These are phyloP conservation scores for Zygaena filipendulae DNA, from an alignment of 2,888 invertebrate species.

Conservation along the genomic window DNA sequence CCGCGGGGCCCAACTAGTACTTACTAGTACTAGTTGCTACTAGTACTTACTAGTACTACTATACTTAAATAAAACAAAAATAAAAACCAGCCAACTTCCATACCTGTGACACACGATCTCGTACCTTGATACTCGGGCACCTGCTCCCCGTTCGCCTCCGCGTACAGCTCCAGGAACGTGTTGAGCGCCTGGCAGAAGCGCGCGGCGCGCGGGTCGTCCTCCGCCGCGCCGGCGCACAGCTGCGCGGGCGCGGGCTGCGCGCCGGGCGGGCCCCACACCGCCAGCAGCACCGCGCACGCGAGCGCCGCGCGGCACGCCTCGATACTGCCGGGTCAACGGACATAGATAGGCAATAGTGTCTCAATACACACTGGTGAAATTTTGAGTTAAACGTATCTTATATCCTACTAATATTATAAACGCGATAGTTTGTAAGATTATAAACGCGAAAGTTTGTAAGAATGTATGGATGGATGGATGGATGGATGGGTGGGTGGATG, in stretches of 20 bases:
- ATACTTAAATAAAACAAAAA: too few species aligned
- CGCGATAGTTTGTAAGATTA: not conserved
- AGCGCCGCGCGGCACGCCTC: slow-evolving; percentile 37
- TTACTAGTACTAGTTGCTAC: too few species aligned
- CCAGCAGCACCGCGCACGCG: slow-evolving; percentile 30
- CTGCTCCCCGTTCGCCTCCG: slow-evolving; percentile 70
- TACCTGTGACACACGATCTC: too few species aligned
- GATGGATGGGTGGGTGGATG: too few species aligned
- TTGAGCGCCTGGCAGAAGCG: slow-evolving; percentile 75
- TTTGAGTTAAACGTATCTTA: too few species aligned
- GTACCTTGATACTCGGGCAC: slow-evolving; percentile 62
- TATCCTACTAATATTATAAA: too few species aligned
- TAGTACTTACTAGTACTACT: too few species aligned
- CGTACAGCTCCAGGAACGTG: slow-evolving; percentile 72
- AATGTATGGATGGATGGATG: too few species aligned
- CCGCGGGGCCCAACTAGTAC: too few species aligned
- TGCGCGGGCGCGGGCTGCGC: slow-evolving; percentile 47
- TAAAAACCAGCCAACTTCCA: too few species aligned
- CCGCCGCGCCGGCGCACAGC: slow-evolving; percentile 70
- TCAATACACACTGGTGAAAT: too few species aligned
- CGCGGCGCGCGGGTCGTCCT: slow-evolving; percentile 72
- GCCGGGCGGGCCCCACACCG: slow-evolving; percentile 33
- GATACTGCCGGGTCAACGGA: slow-evolving; percentile 23
- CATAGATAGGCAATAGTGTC: too few species aligned
- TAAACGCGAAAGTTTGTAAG: not conserved